Evolutionary conservation across 2,888 invertebrate species (phyloP).

Genomic region (Platypus cylindrus): DNA sequence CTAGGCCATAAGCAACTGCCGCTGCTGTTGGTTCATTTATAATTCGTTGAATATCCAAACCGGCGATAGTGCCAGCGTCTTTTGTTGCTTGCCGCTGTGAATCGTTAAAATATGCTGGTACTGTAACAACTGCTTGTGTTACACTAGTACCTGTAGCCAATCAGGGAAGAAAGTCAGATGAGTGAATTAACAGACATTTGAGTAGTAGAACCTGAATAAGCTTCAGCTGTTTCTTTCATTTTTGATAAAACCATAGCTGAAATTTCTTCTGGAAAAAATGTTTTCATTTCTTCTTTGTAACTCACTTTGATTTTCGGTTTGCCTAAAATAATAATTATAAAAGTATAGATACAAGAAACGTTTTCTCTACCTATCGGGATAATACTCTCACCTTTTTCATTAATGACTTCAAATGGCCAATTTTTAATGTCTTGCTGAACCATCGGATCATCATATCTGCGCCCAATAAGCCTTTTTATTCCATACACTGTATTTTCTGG

Average conservation of each 20-base stretch:
- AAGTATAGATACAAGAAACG: too few relatives aligned
- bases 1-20: slow-evolving; percentile 48
- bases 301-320: slow-evolving; percentile 24
- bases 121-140: slow-evolving; percentile 43
- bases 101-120: slow-evolving; percentile 53
- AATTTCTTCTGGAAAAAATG: slow-evolving; percentile 39
- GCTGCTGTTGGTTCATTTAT: slow-evolving; percentile 58
- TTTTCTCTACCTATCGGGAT: too few relatives aligned
- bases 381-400: slow-evolving; percentile 35
- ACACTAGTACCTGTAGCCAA: slow-evolving; percentile 23
- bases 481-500: slow-evolving; percentile 41
- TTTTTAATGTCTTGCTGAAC: slow-evolving; percentile 52
- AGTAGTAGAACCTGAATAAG: slow-evolving; percentile 35
- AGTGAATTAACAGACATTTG: too few relatives aligned
- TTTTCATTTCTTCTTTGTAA: slow-evolving; percentile 35
- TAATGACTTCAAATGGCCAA: slow-evolving; percentile 49
- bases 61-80: slow-evolving; percentile 50
- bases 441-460: slow-evolving; percentile 47
- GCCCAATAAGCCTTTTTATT: slow-evolving; percentile 52
- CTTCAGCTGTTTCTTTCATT: slow-evolving; percentile 44
- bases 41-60: slow-evolving; percentile 49
- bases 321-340: slow-evolving; percentile 3
- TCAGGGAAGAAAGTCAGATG: too few relatives aligned
- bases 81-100: slow-evolving; percentile 56
- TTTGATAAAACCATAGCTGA: slow-evolving; percentile 47